These are phyloP conservation scores for Pseudopodoces humilis DNA, from an alignment of 2,113 vertebrate genomes.

Conservation along the genomic window DNA sequence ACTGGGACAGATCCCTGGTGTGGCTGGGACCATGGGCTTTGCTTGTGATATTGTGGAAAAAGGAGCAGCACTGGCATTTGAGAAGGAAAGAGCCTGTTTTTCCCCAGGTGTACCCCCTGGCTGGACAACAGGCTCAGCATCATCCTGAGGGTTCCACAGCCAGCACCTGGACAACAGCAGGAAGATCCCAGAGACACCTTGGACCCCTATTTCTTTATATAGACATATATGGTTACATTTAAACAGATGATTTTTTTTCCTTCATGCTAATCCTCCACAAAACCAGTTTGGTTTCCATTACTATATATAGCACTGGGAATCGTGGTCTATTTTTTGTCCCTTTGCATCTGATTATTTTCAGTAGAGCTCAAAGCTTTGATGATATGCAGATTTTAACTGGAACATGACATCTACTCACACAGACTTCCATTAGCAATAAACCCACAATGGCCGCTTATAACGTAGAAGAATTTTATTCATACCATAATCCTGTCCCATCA, in stretches of 20 bases:
- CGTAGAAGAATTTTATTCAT: constrained; percentile 64
- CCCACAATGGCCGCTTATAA: neutral
- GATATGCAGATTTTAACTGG: constrained; percentile 32
- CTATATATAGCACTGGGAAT: constrained; percentile 12
- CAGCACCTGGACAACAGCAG: neutral
- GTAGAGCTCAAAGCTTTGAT: constrained; percentile 1
- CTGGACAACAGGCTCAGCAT: rapidly evolving
- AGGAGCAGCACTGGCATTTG: neutral
- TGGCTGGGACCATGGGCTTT: neutral
- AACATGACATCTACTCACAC: neutral
- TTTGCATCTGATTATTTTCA: constrained; percentile 53
- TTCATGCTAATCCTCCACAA: neutral
- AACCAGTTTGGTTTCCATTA: constrained; percentile 37
- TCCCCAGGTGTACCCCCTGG: neutral
- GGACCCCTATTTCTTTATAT: neutral
- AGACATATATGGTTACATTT: neutral
- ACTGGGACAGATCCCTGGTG: neutral
- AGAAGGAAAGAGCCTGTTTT: neutral
- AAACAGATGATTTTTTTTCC: neutral
- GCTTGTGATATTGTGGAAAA: neutral
- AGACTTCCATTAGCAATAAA: constrained; percentile 17
- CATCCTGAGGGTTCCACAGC: neutral
- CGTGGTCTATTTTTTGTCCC: constrained; percentile 28
- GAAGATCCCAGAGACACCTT: neutral
- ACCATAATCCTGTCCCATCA: neutral